These are phyloP conservation scores for Sarcoramphus papa DNA, from an alignment of 2,797 vertebrate genomes.

Conservation along the genomic window DNA sequence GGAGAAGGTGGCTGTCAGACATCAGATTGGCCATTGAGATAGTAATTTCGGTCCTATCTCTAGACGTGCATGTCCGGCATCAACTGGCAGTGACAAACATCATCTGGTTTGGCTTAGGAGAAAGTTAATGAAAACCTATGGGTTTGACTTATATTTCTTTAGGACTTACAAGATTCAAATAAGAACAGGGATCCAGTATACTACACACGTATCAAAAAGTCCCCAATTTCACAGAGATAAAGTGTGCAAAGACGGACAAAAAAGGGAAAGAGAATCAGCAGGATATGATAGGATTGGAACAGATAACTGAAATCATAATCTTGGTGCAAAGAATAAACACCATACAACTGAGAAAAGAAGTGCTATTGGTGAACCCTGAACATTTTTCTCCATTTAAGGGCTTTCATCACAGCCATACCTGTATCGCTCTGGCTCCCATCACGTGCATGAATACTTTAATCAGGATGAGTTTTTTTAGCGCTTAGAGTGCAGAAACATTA, in stretches of 20 bases:
- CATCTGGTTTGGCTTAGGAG: background rate
- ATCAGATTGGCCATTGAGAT: background rate
- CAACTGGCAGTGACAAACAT: background rate
- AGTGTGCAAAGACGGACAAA: background rate
- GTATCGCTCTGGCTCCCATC: background rate
- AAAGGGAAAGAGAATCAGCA: background rate
- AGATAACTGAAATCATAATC: background rate
- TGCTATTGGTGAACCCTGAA: background rate
- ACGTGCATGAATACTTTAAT: background rate
- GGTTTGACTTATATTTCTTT: background rate
- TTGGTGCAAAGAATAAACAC: background rate
- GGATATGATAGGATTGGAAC: background rate
- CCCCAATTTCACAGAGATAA: background rate
- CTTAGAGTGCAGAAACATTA: background rate
- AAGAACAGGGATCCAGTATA: background rate
- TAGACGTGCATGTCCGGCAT: rapidly evolving
- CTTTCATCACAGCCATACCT: background rate
- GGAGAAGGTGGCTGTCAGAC: background rate
- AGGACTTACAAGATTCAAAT: background rate
- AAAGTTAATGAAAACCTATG: background rate
- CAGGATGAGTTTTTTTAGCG: background rate
- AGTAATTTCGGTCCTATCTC: background rate
- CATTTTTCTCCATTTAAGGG: background rate
- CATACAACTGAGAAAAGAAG: background rate
- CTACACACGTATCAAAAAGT: no score